A percentile compares a stretch with the other conserved stretches of the same genome.
These are phyloP conservation scores for Lineus longissimus DNA, from an alignment of 1,140 invertebrate species.

Conservation along the genomic window DNA sequence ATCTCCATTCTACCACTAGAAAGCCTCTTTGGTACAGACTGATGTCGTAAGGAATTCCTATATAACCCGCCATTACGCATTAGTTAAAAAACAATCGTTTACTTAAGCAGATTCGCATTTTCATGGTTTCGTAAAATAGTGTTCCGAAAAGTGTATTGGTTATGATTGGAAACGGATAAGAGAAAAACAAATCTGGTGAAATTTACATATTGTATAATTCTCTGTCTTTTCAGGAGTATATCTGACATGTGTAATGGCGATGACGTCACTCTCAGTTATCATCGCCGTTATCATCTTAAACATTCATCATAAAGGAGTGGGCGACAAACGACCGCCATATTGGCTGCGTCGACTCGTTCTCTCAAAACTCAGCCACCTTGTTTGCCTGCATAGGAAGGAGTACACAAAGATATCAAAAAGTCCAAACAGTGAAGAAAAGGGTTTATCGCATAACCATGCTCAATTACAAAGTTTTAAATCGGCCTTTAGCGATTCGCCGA, in stretches of 20 bases:
- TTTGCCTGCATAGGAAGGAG: neutral
- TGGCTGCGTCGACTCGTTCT: constrained; percentile 20
- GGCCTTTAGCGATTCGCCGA: neutral
- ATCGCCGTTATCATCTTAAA: constrained; percentile 52
- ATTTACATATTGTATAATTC: no score
- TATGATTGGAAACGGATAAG: no score
- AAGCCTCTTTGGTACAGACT: no score
- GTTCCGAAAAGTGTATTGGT: no score
- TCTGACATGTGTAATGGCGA: constrained; percentile 52
- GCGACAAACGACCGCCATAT: constrained; percentile 31
- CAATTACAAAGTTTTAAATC: neutral
- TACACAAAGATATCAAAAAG: neutral
- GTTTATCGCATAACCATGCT: neutral
- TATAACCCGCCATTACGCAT: no score
- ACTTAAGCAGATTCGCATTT: no score
- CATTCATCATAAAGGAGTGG: constrained; percentile 43
- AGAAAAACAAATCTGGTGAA: no score
- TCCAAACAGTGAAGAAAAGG: neutral
- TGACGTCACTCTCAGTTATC: constrained; percentile 51
- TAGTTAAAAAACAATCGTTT: no score
- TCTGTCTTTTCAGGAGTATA: constrained; percentile 46
- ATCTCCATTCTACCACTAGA: no score
- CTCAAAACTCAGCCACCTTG: neutral
- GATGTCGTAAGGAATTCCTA: no score
- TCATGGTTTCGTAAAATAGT: no score